Conservation (phyloP, 2,888 invertebrate species). For the Calliphora vomitoria region DNA sequence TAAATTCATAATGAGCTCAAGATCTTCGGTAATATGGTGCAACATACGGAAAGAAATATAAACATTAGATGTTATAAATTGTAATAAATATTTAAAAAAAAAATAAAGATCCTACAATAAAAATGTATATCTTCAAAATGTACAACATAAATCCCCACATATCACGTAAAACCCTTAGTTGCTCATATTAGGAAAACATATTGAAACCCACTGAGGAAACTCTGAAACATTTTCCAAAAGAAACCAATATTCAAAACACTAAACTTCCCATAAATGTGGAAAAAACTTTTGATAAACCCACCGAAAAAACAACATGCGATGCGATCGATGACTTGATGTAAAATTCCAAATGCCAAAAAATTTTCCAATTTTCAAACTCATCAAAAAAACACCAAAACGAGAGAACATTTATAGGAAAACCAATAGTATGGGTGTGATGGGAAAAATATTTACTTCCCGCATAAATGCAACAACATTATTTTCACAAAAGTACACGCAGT, state of each 20-base stretch:
- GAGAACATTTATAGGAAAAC: conserved; percentile 43
- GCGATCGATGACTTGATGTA: neutral
- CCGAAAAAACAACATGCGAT: conserved; percentile 33
- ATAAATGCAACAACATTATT: conserved; percentile 25
- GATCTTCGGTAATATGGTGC: too few species aligned
- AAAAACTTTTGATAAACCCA: conserved; percentile 66
- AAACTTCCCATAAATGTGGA: conserved; percentile 30
- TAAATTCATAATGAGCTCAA: too few species aligned
- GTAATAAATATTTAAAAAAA: too few species aligned
- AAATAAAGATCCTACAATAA: too few species aligned
- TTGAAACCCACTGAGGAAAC: neutral
- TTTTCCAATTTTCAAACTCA: conserved; percentile 53
- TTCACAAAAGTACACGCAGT: neutral
- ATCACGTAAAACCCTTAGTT: neutral
- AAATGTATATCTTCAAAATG: too few species aligned
- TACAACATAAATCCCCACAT: neutral
- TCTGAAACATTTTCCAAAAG: neutral
- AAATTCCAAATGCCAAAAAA: conserved; percentile 56
- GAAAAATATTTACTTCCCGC: conserved; percentile 62
- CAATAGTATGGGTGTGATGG: conserved; percentile 51
- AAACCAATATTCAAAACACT: neutral
- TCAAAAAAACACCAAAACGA: conserved; percentile 7
- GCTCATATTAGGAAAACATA: neutral
- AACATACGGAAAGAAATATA: too few species aligned
- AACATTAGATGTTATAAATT: too few species aligned